These are phyloP conservation scores for Halcyon chelicuti DNA, from an alignment of 2,797 vertebrate species.

Conservation along the genomic window DNA sequence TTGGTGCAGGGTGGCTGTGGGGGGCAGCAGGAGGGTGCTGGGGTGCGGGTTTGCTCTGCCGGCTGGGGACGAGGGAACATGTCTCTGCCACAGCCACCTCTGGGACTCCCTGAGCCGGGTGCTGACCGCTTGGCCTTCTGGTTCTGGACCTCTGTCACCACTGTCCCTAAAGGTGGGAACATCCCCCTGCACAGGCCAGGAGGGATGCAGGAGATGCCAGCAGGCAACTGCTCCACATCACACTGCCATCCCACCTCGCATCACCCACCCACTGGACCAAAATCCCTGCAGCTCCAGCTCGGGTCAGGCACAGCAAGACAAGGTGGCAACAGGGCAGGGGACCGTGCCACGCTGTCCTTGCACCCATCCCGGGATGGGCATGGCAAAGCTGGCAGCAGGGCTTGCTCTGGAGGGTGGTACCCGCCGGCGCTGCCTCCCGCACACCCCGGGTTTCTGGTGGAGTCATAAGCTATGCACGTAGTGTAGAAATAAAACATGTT, in stretches of 20 bases:
- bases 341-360: not conserved
- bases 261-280: not conserved
- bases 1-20: rapidly evolving
- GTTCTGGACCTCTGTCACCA: not conserved
- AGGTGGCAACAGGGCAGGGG: not conserved
- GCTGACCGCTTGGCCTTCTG: rapidly evolving
- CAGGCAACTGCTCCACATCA: rapidly evolving
- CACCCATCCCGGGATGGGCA: rapidly evolving
- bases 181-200: not conserved
- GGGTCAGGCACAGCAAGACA: not conserved
- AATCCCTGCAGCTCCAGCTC: not conserved
- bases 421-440: not conserved
- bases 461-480: slow-evolving; percentile 87
- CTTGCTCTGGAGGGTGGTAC: not conserved
- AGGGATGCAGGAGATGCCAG: not conserved
- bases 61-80: rapidly evolving
- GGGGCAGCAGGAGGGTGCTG: not conserved
- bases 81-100: not conserved
- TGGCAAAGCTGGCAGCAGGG: not conserved
- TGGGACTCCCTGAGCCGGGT: not conserved
- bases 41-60: not conserved
- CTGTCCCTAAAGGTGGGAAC: not conserved
- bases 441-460: slow-evolving; percentile 33
- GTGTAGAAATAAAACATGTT: slow-evolving; percentile 89
- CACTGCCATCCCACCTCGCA: not conserved